A percentile compares a stretch with the other conserved stretches of the same genome.
Conservation (phyloP, 2,113 vertebrate species). For the Leptosomus discolor region DNA sequence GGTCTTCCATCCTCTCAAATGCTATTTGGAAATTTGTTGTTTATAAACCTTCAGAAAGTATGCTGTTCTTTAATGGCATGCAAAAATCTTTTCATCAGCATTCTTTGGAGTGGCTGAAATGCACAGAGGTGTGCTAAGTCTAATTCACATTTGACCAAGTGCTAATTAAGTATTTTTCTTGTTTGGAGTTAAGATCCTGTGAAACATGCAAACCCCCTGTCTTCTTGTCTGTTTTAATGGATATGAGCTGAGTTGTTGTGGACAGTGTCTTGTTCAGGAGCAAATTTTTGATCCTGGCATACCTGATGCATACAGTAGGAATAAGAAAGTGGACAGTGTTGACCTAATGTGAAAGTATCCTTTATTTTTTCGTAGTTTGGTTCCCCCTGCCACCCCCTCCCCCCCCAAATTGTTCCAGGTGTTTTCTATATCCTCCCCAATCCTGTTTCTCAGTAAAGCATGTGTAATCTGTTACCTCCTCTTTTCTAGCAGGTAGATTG, state of each 20-base stretch:
- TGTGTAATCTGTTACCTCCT: background rate
- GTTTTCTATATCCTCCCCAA: background rate
- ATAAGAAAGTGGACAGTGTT: background rate
- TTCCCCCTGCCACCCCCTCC: no score
- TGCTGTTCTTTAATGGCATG: background rate
- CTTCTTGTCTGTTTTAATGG: background rate
- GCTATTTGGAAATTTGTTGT: background rate
- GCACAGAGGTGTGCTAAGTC: background rate
- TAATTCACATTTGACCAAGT: background rate
- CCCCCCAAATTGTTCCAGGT: no score
- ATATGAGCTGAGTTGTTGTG: background rate
- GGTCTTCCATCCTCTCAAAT: background rate
- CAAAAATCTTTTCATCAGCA: background rate
- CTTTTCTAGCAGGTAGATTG: background rate
- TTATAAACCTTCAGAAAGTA: background rate
- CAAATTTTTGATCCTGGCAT: background rate
- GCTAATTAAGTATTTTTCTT: background rate
- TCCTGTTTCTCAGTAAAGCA: background rate
- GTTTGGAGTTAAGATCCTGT: background rate
- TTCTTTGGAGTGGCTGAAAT: background rate
- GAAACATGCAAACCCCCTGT: fast-evolving
- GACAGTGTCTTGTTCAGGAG: background rate
- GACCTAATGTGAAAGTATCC: background rate
- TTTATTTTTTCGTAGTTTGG: background rate
- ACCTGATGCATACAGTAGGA: background rate